Evolutionary conservation across 2,797 vertebrate species (phyloP).

Genomic region (Caiman crocodilus): DNA sequence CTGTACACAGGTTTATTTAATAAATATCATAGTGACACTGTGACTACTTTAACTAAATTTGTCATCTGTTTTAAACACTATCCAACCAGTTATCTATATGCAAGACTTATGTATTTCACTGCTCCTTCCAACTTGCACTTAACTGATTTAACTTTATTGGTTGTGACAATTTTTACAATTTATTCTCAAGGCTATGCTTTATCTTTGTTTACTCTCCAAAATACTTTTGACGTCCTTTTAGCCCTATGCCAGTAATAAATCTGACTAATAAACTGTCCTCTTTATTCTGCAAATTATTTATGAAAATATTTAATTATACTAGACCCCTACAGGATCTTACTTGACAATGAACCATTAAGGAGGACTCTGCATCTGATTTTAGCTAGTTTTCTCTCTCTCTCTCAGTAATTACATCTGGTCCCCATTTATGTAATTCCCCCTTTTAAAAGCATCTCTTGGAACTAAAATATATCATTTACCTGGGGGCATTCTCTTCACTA

Average conservation of each 20-base stretch:
- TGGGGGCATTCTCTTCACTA: not conserved
- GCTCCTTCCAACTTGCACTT: not conserved
- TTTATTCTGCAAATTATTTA: not conserved
- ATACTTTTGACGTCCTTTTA: not conserved
- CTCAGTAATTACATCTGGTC: not conserved
- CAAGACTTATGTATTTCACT: not conserved
- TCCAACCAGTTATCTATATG: not conserved
- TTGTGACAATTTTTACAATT: not conserved
- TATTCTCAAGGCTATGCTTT: not conserved
- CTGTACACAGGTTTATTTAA: constrained; percentile 34
- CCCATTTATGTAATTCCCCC: not conserved
- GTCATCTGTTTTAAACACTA: not conserved
- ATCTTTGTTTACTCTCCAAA: not conserved
- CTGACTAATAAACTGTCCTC: not conserved
- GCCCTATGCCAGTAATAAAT: not conserved
- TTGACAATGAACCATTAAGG: not conserved
- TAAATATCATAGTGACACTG: constrained; percentile 4
- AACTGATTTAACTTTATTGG: constrained; percentile 13
- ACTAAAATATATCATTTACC: not conserved
- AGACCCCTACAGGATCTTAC: not conserved
- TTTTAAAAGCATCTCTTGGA: not conserved
- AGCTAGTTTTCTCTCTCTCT: not conserved
- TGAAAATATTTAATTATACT: not conserved
- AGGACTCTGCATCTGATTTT: not conserved
- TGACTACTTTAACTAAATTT: not conserved